These are phyloP conservation scores for Oenanthe melanoleuca DNA, from an alignment of 2,113 vertebrate species.

Conservation along the genomic window DNA sequence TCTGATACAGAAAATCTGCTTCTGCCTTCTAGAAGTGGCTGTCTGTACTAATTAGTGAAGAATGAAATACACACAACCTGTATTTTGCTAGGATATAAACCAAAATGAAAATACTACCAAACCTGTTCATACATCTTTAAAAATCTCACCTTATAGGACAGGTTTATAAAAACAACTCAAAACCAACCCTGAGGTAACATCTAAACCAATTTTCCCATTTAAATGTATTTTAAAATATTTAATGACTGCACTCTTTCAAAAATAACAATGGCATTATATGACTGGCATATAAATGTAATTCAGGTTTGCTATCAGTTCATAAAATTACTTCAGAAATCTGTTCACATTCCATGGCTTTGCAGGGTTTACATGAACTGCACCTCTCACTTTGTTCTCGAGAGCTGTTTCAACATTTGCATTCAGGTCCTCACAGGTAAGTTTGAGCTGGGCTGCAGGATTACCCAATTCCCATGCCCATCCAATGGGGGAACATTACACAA, in stretches of 20 bases:
- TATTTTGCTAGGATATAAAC: not conserved
- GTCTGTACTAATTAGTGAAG: not conserved
- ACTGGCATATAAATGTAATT: slow-evolving; percentile 47
- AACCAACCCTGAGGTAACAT: not conserved
- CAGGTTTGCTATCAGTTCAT: slow-evolving; percentile 7
- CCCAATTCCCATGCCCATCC: not conserved
- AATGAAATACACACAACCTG: not conserved
- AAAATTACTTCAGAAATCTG: slow-evolving; percentile 52
- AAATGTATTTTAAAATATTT: slow-evolving; percentile 45
- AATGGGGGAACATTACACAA: not conserved
- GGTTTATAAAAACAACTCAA: not conserved
- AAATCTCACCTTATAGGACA: not conserved
- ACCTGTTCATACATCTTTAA: not conserved
- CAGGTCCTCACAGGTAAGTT: slow-evolving; percentile 12
- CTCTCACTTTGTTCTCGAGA: slow-evolving; percentile 31
- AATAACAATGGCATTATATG: slow-evolving; percentile 42
- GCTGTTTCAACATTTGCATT: slow-evolving; percentile 42
- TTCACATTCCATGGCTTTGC: slow-evolving; percentile 55
- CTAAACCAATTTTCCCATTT: slow-evolving; percentile 4
- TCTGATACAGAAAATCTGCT: slow-evolving; percentile 13
- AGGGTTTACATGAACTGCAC: slow-evolving; percentile 57
- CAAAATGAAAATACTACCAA: not conserved
- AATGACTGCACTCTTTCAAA: slow-evolving; percentile 49
- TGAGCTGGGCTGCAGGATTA: slow-evolving; percentile 18
- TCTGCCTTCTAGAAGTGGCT: not conserved